These are phyloP conservation scores for Heliconius erato DNA, from an alignment of 2,888 invertebrate genomes.

Conservation along the genomic window DNA sequence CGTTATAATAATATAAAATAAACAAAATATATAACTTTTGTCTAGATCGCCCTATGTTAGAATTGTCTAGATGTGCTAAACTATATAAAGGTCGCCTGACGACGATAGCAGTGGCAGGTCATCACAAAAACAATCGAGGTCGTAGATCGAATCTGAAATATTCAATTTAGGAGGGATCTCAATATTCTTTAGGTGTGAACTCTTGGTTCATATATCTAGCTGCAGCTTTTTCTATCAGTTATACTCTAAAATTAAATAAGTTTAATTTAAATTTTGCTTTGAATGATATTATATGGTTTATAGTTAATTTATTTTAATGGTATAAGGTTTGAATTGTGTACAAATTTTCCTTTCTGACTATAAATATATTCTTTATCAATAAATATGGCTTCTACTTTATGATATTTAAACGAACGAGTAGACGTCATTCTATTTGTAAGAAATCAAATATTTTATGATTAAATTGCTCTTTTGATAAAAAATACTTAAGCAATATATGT, in stretches of 20 bases:
- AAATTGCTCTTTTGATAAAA: too few relatives aligned
- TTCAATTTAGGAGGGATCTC: conserved; percentile 2
- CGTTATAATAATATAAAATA: background rate
- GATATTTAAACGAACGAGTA: too few relatives aligned
- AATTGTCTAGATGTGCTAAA: conserved; percentile 1
- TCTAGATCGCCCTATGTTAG: background rate
- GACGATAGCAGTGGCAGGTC: conserved; percentile 81
- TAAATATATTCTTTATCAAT: too few relatives aligned
- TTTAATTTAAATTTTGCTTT: background rate
- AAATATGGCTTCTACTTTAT: too few relatives aligned
- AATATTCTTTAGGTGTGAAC: conserved; percentile 1
- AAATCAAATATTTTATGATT: too few relatives aligned
- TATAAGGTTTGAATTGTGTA: background rate
- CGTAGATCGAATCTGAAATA: conserved; percentile 85
- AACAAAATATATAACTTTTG: background rate
- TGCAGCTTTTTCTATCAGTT: background rate
- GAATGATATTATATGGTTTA: too few relatives aligned
- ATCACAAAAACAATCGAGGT: conserved; percentile 83
- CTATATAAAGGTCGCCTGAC: conserved; percentile 81
- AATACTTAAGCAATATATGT: too few relatives aligned
- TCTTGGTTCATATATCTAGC: background rate
- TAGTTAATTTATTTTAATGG: too few relatives aligned
- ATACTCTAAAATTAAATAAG: background rate
- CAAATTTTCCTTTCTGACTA: too few relatives aligned
- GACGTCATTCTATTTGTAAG: too few relatives aligned